Conservation (phyloP, 2,797 vertebrate species). For the Girardinus metallicus region DNA sequence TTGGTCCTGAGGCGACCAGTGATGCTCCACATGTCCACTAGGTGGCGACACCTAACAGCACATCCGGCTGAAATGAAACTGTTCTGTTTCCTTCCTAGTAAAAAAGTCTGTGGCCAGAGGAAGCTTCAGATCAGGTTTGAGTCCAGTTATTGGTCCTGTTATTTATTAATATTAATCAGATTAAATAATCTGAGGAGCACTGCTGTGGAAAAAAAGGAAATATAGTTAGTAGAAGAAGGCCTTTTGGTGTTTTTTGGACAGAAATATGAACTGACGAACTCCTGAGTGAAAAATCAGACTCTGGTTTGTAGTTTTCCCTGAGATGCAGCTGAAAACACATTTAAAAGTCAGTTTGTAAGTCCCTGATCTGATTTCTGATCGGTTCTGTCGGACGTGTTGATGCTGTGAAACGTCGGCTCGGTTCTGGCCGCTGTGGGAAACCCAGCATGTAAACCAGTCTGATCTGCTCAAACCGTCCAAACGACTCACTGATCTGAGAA, state of each 20-base stretch:
- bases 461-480: background rate
- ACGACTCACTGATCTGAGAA: background rate
- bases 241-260: background rate
- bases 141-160: background rate
- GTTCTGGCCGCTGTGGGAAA: background rate
- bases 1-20: background rate
- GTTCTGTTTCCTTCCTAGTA: background rate
- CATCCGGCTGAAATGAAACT: background rate
- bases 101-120: background rate
- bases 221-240: background rate
- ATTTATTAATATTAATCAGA: background rate
- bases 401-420: background rate
- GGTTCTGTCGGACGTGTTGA: background rate
- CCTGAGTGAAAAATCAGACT: no score
- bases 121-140: background rate
- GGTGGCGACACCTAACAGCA: constrained; percentile 1
- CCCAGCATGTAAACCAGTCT: no score
- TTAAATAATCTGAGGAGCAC: background rate
- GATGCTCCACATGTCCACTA: background rate
- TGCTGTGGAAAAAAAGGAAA: background rate
- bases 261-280: no score
- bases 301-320: background rate
- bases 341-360: background rate
- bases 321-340: background rate
- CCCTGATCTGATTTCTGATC: background rate